Percentiles rank a stretch among this genome's conserved stretches.
phyloP scores from a whole-genome alignment of 2,113 vertebrate genomes.

The Theropithecus gelada region DNA sequence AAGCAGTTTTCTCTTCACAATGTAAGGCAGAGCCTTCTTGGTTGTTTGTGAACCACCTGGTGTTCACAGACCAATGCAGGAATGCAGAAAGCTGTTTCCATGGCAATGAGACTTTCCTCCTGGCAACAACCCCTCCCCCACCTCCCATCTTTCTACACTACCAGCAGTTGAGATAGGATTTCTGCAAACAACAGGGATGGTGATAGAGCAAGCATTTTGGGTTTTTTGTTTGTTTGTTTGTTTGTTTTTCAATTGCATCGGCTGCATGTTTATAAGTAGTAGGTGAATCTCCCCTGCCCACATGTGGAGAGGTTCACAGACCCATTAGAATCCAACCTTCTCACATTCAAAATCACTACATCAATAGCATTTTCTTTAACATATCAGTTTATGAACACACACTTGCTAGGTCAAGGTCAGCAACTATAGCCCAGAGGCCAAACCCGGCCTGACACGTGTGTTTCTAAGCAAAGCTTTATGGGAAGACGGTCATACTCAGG shows the following conservation, averaged over 20 bases:
- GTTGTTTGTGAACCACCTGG: constrained; percentile 54
- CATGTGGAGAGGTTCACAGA: not conserved
- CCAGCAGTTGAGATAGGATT: constrained; percentile 26
- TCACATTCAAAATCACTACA: not conserved
- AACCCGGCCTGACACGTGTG: not conserved
- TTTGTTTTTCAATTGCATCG: not conserved
- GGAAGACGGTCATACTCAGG: not conserved
- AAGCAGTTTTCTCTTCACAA: constrained; percentile 25
- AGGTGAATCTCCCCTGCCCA: not conserved
- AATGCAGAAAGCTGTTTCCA: constrained; percentile 67
- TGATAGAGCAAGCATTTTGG: not conserved
- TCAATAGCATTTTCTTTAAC: not conserved
- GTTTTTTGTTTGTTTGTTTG: not conserved
- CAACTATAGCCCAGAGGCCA: not conserved
- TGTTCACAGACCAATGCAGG: constrained; percentile 54
- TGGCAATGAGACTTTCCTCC: constrained; percentile 66
- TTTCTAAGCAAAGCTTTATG: not conserved
- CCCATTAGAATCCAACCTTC: not conserved
- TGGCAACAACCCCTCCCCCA: not conserved
- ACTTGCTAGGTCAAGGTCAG: not conserved
- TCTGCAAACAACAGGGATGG: not conserved
- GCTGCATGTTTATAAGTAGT: not conserved
- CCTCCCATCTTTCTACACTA: not conserved
- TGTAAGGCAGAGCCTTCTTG: constrained; percentile 15
- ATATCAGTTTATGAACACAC: not conserved